Percentiles rank a stretch among this genome's conserved stretches.
These are phyloP conservation scores for Gnathonemus echidnorhynchus DNA, from an alignment of 2,113 vertebrate species.

Conservation along the genomic window DNA sequence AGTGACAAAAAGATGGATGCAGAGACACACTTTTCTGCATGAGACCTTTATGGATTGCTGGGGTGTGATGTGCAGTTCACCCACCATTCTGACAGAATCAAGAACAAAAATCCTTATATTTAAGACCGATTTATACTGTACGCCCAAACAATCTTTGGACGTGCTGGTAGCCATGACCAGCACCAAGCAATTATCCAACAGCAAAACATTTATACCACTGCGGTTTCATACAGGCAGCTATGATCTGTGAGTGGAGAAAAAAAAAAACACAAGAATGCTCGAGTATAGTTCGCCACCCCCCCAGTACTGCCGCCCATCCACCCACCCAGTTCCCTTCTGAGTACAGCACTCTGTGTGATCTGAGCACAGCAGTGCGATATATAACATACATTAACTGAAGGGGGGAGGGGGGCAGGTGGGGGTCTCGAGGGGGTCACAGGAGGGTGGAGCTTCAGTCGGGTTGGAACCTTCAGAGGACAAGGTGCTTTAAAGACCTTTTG, in stretches of 20 bases:
- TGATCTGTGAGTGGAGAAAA: background rate
- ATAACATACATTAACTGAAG: background rate
- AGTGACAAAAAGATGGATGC: background rate
- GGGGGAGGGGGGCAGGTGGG: background rate
- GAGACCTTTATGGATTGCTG: background rate
- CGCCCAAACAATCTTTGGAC: background rate
- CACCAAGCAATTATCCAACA: background rate
- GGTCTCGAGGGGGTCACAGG: background rate
- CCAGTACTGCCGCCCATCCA: background rate
- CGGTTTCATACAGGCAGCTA: background rate
- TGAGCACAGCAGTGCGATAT: background rate
- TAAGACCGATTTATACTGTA: background rate
- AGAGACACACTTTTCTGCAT: background rate
- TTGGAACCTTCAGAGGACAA: background rate
- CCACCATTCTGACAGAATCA: background rate
- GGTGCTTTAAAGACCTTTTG: background rate
- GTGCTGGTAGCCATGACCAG: background rate
- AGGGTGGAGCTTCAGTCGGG: background rate
- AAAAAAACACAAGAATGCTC: background rate
- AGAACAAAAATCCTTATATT: background rate
- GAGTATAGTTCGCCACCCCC: background rate
- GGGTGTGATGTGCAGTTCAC: background rate
- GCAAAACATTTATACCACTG: background rate
- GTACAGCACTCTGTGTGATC: background rate
- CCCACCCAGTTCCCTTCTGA: background rate